These are phyloP conservation scores for Ichneumoninae sp. DNA, from an alignment of 2,888 invertebrate species.

Conservation along the genomic window DNA sequence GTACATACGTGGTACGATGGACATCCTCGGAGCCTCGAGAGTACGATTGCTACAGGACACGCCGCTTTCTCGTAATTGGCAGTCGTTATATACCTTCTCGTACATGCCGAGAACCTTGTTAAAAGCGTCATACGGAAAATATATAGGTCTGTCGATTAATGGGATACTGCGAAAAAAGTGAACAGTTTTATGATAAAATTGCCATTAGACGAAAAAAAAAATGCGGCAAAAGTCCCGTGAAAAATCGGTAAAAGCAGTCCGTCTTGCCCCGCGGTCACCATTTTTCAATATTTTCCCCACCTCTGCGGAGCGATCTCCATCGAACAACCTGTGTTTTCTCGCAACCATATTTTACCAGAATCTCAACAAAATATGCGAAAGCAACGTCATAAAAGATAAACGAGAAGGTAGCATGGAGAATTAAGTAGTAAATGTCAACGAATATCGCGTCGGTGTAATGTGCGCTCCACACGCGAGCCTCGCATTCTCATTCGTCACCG, in stretches of 20 bases:
- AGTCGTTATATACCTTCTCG: neutral
- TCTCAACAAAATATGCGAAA: conserved; percentile 11
- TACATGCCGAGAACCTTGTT: conserved; percentile 11
- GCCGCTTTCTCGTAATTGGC: conserved; percentile 46
- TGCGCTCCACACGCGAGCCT: conserved; percentile 15
- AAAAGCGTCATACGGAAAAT: neutral
- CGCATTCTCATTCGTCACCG: conserved; percentile 43
- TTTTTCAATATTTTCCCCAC: neutral
- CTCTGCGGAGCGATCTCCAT: neutral
- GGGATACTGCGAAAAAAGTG: neutral
- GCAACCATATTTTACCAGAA: neutral
- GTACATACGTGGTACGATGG: conserved; percentile 32
- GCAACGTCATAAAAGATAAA: conserved; percentile 29
- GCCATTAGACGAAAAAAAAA: neutral
- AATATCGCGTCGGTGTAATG: conserved; percentile 44
- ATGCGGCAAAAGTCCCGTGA: neutral
- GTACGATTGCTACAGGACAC: conserved; percentile 32
- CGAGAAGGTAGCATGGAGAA: conserved; percentile 8
- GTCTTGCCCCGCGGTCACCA: neutral
- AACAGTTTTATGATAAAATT: neutral
- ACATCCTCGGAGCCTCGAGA: conserved; percentile 28
- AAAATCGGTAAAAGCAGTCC: neutral
- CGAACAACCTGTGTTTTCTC: neutral
- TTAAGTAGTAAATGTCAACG: conserved; percentile 55
- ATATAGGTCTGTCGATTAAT: neutral